These are phyloP conservation scores for Byasa hedistus DNA, from an alignment of 2,888 invertebrate genomes.

Conservation along the genomic window DNA sequence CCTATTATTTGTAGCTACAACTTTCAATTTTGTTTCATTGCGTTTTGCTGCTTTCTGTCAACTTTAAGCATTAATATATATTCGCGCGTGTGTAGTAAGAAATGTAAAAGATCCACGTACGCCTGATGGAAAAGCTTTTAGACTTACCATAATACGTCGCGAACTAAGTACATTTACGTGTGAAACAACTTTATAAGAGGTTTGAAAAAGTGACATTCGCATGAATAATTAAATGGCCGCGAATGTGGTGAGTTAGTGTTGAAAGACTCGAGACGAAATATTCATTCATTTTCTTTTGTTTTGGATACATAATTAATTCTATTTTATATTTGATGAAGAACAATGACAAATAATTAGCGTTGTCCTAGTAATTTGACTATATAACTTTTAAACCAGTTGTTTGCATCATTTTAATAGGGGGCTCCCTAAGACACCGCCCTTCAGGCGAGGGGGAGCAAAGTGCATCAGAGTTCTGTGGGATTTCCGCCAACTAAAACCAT, in stretches of 20 bases:
- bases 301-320: neutral
- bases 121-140: constrained; percentile 25
- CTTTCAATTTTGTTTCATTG: neutral
- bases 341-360: no score
- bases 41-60: neutral
- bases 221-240: constrained; percentile 3
- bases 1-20: neutral
- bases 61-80: neutral
- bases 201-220: neutral
- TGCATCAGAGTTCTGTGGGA: no score
- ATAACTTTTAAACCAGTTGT: no score
- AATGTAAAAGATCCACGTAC: constrained; percentile 2
- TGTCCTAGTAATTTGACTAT: no score
- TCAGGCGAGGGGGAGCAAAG: no score
- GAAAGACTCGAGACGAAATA: neutral
- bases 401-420: no score
- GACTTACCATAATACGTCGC: constrained; percentile 5
- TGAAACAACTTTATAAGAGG: constrained; percentile 6
- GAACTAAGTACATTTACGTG: constrained; percentile 9
- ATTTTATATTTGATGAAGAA: no score
- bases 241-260: neutral
- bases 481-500: no score
- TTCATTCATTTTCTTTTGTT: neutral
- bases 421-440: no score
- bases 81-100: neutral